Percentiles rank a stretch among this genome's conserved stretches.
Evolutionary conservation across 2,797 vertebrate species (phyloP).

Genomic region (Oceanodroma leucorhoa): DNA sequence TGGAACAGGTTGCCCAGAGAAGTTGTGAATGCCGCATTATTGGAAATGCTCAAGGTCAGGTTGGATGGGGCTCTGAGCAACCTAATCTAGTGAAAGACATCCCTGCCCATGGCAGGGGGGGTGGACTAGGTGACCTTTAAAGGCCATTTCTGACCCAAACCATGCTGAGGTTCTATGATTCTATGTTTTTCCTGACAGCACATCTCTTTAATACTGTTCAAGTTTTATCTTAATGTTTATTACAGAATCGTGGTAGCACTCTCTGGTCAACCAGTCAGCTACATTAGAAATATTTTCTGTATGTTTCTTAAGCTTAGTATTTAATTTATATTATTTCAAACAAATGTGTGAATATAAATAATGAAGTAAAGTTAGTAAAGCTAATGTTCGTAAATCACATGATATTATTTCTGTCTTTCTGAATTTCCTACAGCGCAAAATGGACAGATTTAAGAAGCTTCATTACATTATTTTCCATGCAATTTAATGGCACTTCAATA

Average conservation of each 20-base stretch:
- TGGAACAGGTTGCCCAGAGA: not conserved
- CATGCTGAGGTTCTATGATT: not conserved
- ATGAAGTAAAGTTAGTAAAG: not conserved
- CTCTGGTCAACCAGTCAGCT: not conserved
- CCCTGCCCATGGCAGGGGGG: not conserved
- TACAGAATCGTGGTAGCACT: not conserved
- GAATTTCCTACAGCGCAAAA: not conserved
- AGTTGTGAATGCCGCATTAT: not conserved
- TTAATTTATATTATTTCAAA: not conserved
- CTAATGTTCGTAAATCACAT: not conserved
- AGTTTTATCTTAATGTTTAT: not conserved
- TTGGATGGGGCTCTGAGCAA: not conserved
- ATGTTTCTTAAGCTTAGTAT: not conserved
- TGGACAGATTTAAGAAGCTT: not conserved
- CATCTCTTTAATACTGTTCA: not conserved
- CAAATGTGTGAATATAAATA: not conserved
- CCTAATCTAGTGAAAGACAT: not conserved
- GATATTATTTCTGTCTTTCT: not conserved
- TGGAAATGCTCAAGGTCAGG: not conserved
- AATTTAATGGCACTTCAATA: not conserved
- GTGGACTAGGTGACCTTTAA: not conserved
- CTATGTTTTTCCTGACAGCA: not conserved
- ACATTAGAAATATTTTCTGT: not conserved
- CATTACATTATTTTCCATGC: not conserved
- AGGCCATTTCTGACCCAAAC: not conserved